Percentiles rank a stretch among this genome's conserved stretches.
phyloP scores from a whole-genome alignment of 2,888 invertebrate genomes.

The Therioaphis trifolii region DNA sequence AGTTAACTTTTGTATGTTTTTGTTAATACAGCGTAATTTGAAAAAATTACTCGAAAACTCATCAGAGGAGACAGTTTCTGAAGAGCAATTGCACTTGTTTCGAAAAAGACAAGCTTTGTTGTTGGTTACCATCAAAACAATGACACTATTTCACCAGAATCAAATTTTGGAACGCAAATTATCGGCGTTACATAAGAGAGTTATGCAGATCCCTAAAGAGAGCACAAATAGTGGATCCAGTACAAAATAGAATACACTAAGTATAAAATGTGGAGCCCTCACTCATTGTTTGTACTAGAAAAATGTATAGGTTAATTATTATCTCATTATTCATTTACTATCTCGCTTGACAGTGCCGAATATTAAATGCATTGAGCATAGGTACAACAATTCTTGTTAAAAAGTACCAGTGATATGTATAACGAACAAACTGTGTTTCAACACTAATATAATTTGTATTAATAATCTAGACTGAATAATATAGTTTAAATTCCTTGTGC shows the following conservation, averaged over 20 bases:
- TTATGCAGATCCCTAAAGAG: neutral
- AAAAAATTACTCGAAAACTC: constrained; percentile 27
- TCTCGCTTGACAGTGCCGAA: neutral
- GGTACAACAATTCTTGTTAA: neutral
- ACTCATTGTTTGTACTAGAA: neutral
- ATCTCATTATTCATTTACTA: neutral
- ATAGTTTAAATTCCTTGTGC: constrained; percentile 24
- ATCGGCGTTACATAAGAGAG: constrained; percentile 68
- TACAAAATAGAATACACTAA: neutral
- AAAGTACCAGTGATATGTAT: constrained; percentile 37
- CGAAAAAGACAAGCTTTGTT: constrained; percentile 67
- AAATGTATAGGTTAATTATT: constrained; percentile 5
- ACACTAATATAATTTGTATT: constrained; percentile 22
- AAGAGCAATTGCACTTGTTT: constrained; percentile 45
- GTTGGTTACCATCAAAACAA: constrained; percentile 69
- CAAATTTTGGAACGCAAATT: constrained; percentile 68
- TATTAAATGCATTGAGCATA: neutral
- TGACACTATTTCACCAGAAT: constrained; percentile 68
- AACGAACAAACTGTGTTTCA: constrained; percentile 40
- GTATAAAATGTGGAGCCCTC: too few relatives aligned
- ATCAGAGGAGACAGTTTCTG: neutral
- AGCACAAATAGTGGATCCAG: neutral
- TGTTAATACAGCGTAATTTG: neutral
- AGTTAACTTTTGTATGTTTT: neutral
- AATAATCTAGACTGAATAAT: constrained; percentile 36